Conservation (phyloP, 2,113 vertebrate species). For the Sclerurus mexicanus region DNA sequence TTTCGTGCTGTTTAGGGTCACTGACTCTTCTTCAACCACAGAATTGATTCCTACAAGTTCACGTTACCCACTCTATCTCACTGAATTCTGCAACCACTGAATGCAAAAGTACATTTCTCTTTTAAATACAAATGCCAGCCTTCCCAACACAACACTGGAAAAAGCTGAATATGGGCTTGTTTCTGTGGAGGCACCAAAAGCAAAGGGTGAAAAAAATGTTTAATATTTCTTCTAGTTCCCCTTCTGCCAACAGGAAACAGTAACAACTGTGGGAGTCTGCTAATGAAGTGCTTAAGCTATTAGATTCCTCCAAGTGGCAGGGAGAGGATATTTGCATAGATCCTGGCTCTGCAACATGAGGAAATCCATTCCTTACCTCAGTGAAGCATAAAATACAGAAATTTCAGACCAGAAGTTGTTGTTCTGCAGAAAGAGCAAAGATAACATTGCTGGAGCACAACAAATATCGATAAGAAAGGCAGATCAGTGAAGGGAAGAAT, state of each 20-base stretch:
- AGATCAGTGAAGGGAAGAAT: background rate
- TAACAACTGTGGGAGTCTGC: background rate
- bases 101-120: background rate
- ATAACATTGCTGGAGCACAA: background rate
- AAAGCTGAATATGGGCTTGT: background rate
- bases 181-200: background rate
- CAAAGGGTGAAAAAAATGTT: background rate
- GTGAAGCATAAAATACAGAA: background rate
- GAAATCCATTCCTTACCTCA: slow-evolving; percentile 7
- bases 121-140: background rate
- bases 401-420: background rate
- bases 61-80: background rate
- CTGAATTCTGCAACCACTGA: background rate
- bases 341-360: background rate
- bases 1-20: slow-evolving; percentile 11
- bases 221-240: background rate
- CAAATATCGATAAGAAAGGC: background rate
- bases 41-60: background rate
- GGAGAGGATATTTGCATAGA: background rate
- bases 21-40: background rate
- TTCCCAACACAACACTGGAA: background rate
- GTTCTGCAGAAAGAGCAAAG: background rate
- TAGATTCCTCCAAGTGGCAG: background rate
- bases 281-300: background rate
- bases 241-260: background rate